phyloP scores from a whole-genome alignment of 2,888 invertebrate species.

The Reticulitermes lucifugus region DNA sequence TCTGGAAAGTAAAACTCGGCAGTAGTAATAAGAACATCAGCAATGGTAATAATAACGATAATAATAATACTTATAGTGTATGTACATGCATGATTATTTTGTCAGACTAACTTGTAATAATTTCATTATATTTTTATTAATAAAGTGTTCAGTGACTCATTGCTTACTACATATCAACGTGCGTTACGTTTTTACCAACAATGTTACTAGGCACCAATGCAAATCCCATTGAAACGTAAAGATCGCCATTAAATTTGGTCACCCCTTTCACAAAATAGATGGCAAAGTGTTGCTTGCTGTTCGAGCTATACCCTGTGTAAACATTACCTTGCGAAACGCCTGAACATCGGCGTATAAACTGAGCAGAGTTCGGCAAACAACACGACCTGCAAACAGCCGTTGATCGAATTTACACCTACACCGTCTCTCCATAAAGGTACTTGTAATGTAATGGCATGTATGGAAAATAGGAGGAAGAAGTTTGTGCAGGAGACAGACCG shows the following conservation, averaged over 20 bases:
- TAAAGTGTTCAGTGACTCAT: no score
- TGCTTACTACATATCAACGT: no score
- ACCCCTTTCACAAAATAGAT: neutral
- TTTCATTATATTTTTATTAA: no score
- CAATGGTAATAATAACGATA: no score
- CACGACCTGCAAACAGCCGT: conserved; percentile 14
- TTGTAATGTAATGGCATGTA: neutral
- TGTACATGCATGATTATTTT: no score
- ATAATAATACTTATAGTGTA: no score
- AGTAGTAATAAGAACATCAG: no score
- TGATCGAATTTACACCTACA: conserved; percentile 30
- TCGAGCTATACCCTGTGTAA: neutral
- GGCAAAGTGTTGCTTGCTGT: neutral
- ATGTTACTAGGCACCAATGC: no score
- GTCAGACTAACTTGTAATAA: no score
- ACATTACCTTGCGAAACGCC: neutral
- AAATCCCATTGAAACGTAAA: no score
- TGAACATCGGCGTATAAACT: neutral
- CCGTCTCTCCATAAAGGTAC: conserved; percentile 3
- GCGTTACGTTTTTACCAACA: no score
- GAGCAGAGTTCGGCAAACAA: conserved; percentile 6
- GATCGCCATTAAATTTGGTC: neutral
- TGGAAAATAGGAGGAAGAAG: conserved; percentile 2
- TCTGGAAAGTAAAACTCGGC: no score
- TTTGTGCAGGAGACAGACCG: conserved; percentile 12